Evolutionary conservation across 2,888 invertebrate species (phyloP), one percentile per base, ranked within the genome.

Genomic region (Mylabris sibirica): DNA sequence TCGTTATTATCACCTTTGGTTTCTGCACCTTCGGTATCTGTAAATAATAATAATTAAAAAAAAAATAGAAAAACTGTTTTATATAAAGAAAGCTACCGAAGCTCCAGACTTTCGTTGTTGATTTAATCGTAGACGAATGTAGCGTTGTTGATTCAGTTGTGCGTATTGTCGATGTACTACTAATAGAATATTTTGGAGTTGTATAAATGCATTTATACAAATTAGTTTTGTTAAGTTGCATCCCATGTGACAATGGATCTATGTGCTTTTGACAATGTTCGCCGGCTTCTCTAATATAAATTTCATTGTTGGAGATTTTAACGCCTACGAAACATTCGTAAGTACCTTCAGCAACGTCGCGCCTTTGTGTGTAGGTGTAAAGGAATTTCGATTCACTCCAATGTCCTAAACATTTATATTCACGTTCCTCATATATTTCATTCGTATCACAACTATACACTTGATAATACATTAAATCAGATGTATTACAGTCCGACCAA

Each of bases 311-410:
- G 22, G 87, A 86, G 14, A 88, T 85, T 64, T 89, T 89, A 20
- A 87, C 84, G 11, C 90, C 90, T 26, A 90, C 90, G 79, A 91
- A 91, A 78, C 91, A 91, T 81, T 91, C 91, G 77, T 89, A 90
- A 0, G 87, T 86, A 60, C 86, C 86, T 1, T 86, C 86, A 22
- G 86, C 86, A 60, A 88, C 85, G 76, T 91, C 91, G 68, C 87
- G 86, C 73, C 91, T 85, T 84, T 89, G 88, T 0, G 91, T 90
- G 79, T 90, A 90, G 0, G 90, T 89, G 77, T 90, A 91, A 68
- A 90, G 86, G 0, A 89, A 83, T 20, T 88, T 88, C 38, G 87
- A 86, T 78, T 91, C 90, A 71, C 87, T 86, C 90, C 91, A 91
- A 76, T 91, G 90, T 2, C 91, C 91, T 57, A 91, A 81, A 76